Base-by-base conservation (phyloP, 1,140 invertebrate species). In the Dysdera silvatica region DNA sequence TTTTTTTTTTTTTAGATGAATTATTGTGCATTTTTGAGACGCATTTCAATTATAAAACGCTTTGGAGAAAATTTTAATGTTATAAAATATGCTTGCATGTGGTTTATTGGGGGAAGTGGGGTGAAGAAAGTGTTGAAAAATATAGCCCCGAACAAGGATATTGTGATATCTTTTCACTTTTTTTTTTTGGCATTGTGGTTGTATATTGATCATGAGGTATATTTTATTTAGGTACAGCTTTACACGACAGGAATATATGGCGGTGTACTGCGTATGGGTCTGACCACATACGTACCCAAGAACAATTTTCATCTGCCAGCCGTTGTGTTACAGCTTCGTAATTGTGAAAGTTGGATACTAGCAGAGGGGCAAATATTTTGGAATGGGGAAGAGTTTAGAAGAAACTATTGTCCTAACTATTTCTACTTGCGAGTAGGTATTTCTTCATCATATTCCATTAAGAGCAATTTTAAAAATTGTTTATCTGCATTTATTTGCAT, bases 191-290 rank as follows among this genome's bases (percentile, higher is more conserved):
- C 23, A 20, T 45, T 28, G n/a, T n/a, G n/a, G n/a, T 29, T 14
- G 16, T 49, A 49, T 16, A 49, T 28, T 49, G 16, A 16, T 49
- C 4, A 49, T 29, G 31, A n/a, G 43, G 8, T 18, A 14, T 16
- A 18, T 18, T 14, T 49, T 20, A 86, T 83, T 67, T 83, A 91
- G 81, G 81, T 91, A 43, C 74, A 78, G 32, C 78, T 87, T 18
- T 81, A 84, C 58, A 80, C 82, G 69, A 71, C 18, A 78, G 81
- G 6, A 71, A 75, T 12, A 81, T 85, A 48, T 88, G 85, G 86
- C 29, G 89, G 89, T 2, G 85, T 83, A 14, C 74, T 93, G 23
- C 81, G 80, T 28, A 82, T 91, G 70, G 90, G 89, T 1, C 80
- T 92, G 7, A 89, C 88, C 0, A 82, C 84, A 47, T 61, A 49